Conservation (phyloP, 2,797 vertebrate species). For the Lepidocolaptes lacrymiger region DNA sequence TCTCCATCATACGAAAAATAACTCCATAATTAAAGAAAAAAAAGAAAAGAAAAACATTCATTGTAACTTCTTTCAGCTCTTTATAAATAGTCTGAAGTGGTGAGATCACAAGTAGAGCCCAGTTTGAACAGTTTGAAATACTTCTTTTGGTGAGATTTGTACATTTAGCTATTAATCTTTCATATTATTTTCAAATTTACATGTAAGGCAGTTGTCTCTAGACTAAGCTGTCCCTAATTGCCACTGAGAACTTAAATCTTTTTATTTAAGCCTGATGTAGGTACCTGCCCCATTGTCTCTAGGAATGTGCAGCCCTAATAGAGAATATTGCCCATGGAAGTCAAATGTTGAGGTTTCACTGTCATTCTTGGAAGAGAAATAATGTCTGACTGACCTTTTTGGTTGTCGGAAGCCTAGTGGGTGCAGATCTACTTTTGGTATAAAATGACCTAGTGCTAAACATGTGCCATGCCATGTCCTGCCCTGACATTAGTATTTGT, state of each 20-base stretch:
- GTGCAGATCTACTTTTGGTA: background rate
- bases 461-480: background rate
- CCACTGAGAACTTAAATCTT: background rate
- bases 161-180: background rate
- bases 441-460: background rate
- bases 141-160: background rate
- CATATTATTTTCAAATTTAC: background rate
- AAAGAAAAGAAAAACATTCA: background rate
- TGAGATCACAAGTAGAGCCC: background rate
- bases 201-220: background rate
- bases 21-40: background rate
- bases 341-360: background rate
- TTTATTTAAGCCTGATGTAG: background rate
- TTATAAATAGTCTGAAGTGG: background rate
- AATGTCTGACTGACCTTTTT: background rate
- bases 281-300: background rate
- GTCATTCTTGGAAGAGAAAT: background rate
- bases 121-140: background rate
- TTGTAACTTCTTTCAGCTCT: background rate
- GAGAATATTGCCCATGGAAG: background rate
- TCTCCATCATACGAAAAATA: background rate
- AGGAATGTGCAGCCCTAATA: background rate
- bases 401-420: background rate
- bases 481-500: background rate
- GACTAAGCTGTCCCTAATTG: background rate